These are phyloP conservation scores for Mormyrus proboscirostris DNA, from an alignment of 2,797 vertebrate species.

Conservation along the genomic window DNA sequence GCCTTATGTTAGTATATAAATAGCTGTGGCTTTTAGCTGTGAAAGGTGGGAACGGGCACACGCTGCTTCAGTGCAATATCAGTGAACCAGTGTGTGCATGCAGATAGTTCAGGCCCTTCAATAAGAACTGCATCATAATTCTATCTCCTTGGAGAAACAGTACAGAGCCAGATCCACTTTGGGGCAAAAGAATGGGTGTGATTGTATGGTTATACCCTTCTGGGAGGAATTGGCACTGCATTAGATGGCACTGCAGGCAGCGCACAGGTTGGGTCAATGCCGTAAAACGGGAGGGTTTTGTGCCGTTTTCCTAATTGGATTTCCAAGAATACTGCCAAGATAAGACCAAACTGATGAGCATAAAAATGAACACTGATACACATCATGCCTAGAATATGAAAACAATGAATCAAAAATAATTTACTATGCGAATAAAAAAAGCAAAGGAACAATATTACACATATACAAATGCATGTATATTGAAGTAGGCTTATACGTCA, in stretches of 20 bases:
- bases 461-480: background rate
- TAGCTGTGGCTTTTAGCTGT: background rate
- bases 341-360: background rate
- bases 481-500: background rate
- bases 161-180: background rate
- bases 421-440: background rate
- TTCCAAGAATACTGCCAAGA: background rate
- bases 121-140: background rate
- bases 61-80: background rate
- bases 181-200: background rate
- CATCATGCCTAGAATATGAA: background rate
- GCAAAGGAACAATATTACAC: background rate
- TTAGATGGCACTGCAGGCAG: conserved; percentile 1
- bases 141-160: background rate
- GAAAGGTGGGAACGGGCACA: background rate
- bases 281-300: background rate
- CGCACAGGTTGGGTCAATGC: background rate
- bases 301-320: background rate
- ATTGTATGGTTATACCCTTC: background rate
- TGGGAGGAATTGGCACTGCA: background rate
- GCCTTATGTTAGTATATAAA: background rate
- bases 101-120: background rate
- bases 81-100: background rate
- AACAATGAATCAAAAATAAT: background rate
- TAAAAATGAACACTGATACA: background rate